Percentiles rank a stretch among this genome's conserved stretches.
phyloP scores from a whole-genome alignment of 2,888 invertebrate species.

The Polydrusus cervinus region DNA sequence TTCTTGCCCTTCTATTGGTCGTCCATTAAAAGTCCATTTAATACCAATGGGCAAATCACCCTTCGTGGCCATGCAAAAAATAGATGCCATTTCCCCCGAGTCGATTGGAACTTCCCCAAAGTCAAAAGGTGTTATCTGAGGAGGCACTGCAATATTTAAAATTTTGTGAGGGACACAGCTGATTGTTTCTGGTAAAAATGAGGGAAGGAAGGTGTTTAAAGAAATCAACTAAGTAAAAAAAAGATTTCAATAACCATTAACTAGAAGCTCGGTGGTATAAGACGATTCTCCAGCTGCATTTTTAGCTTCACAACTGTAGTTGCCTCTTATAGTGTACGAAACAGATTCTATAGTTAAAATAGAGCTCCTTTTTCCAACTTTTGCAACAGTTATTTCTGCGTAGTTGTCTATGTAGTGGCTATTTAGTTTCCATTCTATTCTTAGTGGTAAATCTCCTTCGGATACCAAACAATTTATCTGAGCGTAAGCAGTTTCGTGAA shows the following conservation, averaged over 20 bases:
- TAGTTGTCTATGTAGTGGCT: constrained; percentile 75
- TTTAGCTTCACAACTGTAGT: constrained; percentile 70
- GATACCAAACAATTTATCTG: constrained; percentile 77
- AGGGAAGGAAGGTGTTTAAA: background rate
- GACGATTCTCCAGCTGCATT: constrained; percentile 69
- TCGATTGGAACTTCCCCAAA: constrained; percentile 73
- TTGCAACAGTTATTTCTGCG: constrained; percentile 73
- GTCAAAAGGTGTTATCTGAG: constrained; percentile 71
- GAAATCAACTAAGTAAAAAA: background rate
- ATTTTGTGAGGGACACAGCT: background rate
- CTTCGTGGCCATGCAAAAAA: constrained; percentile 78
- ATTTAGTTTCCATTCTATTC: constrained; percentile 84
- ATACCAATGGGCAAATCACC: constrained; percentile 77
- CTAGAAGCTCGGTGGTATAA: constrained; percentile 67
- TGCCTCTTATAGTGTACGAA: constrained; percentile 67
- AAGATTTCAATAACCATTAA: constrained; percentile 67
- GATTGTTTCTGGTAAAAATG: background rate
- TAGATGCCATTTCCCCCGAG: constrained; percentile 78
- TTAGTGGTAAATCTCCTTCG: constrained; percentile 84
- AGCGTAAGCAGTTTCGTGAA: constrained; percentile 74
- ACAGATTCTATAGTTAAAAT: constrained; percentile 69
- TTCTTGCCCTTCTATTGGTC: constrained; percentile 60
- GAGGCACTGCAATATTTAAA: constrained; percentile 59
- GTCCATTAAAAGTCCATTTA: constrained; percentile 68
- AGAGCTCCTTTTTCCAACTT: constrained; percentile 70